phyloP scores from a whole-genome alignment of 64 coral and sea anemone genomes.

The Porites australiensis region DNA sequence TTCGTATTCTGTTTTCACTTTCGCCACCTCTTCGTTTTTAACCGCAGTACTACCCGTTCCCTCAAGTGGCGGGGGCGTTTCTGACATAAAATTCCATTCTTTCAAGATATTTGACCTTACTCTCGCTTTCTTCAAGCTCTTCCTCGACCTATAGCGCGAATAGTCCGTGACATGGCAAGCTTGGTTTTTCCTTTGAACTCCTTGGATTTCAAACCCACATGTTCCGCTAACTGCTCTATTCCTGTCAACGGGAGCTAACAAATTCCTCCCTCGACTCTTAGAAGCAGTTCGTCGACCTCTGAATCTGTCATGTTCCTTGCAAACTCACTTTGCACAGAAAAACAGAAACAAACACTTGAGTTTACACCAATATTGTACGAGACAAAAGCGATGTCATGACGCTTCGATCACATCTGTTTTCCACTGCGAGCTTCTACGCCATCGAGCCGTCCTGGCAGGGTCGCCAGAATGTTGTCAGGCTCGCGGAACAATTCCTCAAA shows the following conservation, averaged over 20 bases:
- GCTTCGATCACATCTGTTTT: background rate
- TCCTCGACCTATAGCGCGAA: background rate
- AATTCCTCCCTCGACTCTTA: conserved; percentile 20
- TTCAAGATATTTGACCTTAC: background rate
- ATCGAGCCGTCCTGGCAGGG: background rate
- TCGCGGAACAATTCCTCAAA: too few species aligned
- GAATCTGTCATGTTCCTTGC: background rate
- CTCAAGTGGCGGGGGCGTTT: background rate
- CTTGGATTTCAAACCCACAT: background rate
- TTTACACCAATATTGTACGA: too few species aligned
- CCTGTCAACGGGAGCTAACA: background rate
- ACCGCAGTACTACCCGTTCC: background rate
- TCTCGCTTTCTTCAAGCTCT: conserved; percentile 7
- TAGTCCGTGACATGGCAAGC: conserved; percentile 9
- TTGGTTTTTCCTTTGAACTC: conserved; percentile 23
- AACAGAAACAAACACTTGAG: too few species aligned
- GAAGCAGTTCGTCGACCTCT: background rate
- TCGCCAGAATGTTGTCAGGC: background rate
- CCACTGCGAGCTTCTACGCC: background rate
- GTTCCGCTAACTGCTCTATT: conserved; percentile 8
- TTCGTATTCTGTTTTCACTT: background rate
- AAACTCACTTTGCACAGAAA: too few species aligned
- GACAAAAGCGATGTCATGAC: too few species aligned
- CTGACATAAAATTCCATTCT: conserved; percentile 21
- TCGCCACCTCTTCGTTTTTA: background rate